Evolutionary conservation across 2,797 vertebrate species (phyloP).

Genomic region (Enteromius thamalakanensis): DNA sequence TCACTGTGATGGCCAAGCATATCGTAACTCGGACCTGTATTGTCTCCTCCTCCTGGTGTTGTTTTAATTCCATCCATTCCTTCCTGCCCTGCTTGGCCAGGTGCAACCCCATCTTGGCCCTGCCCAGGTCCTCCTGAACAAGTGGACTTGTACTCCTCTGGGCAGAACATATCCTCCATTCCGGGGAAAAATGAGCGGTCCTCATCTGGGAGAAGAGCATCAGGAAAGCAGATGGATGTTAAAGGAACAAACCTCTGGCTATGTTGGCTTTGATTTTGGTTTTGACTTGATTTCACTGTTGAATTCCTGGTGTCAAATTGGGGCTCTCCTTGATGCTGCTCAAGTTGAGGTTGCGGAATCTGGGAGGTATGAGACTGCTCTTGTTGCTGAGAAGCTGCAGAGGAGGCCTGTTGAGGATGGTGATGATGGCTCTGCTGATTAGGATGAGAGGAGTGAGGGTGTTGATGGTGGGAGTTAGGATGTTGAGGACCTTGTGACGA

Average conservation of each 20-base stretch:
- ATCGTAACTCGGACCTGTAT: slow-evolving; percentile 76
- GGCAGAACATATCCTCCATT: slow-evolving; percentile 97
- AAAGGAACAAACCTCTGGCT: slow-evolving; percentile 87
- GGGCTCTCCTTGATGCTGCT: slow-evolving; percentile 84
- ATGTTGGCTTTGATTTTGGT: slow-evolving; percentile 79
- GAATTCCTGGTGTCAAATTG: slow-evolving; percentile 81
- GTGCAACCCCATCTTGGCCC: slow-evolving; percentile 78
- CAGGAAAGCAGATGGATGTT: slow-evolving; percentile 94
- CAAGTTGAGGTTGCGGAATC: slow-evolving; percentile 73
- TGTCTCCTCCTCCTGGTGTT: slow-evolving; percentile 67
- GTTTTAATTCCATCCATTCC: slow-evolving; percentile 77
- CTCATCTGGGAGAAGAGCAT: slow-evolving; percentile 91
- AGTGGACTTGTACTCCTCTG: slow-evolving; percentile 87
- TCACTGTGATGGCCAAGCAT: slow-evolving; percentile 82
- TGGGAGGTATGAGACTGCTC: slow-evolving; percentile 77
- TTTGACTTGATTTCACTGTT: slow-evolving; percentile 74
- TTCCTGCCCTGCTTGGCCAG: slow-evolving; percentile 77
- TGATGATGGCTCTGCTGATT: slow-evolving; percentile 76
- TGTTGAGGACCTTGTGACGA: slow-evolving; percentile 55
- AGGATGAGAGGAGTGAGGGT: slow-evolving; percentile 68
- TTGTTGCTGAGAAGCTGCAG: slow-evolving; percentile 72
- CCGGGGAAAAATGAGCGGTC: slow-evolving; percentile 93
- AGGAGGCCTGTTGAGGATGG: slow-evolving; percentile 66
- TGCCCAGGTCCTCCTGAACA: slow-evolving; percentile 80
- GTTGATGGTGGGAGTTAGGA: slow-evolving; percentile 60